These are phyloP conservation scores for Euborellia annulipes DNA, from an alignment of 1,140 invertebrate genomes.

Conservation along the genomic window DNA sequence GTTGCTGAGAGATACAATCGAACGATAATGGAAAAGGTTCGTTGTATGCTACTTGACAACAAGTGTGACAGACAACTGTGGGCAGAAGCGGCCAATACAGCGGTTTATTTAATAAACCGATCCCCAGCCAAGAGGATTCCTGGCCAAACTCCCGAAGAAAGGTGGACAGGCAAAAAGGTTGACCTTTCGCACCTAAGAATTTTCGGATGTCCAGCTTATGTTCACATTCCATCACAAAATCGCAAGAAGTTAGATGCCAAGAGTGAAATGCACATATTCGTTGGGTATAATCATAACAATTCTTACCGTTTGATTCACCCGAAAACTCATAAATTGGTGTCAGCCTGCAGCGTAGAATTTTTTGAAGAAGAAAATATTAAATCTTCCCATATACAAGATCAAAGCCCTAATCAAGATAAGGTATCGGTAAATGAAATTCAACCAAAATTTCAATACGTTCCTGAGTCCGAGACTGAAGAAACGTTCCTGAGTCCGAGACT, in stretches of 20 bases:
- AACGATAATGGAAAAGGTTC: conserved; percentile 24
- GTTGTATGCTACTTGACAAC: conserved; percentile 23
- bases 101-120: conserved; percentile 28
- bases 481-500: too few species aligned
- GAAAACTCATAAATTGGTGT: neutral
- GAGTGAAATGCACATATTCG: conserved; percentile 13
- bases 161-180: conserved; percentile 19
- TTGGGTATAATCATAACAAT: conserved; percentile 13
- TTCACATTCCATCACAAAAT: conserved; percentile 16
- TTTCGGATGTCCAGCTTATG: conserved; percentile 23
- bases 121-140: conserved; percentile 9
- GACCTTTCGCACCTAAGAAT: conserved; percentile 18
- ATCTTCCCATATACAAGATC: neutral
- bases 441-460: too few species aligned
- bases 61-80: conserved; percentile 21
- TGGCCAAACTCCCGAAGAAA: conserved; percentile 18
- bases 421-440: too few species aligned
- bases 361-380: neutral
- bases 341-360: conserved; percentile 5
- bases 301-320: conserved; percentile 13
- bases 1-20: conserved; percentile 26
- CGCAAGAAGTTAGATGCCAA: conserved; percentile 15
- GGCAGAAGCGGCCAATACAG: conserved; percentile 27
- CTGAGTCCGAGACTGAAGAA: too few species aligned
- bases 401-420: too few species aligned